Conservation (phyloP, 2,113 vertebrate genomes). For the Anser cygnoides region DNA sequence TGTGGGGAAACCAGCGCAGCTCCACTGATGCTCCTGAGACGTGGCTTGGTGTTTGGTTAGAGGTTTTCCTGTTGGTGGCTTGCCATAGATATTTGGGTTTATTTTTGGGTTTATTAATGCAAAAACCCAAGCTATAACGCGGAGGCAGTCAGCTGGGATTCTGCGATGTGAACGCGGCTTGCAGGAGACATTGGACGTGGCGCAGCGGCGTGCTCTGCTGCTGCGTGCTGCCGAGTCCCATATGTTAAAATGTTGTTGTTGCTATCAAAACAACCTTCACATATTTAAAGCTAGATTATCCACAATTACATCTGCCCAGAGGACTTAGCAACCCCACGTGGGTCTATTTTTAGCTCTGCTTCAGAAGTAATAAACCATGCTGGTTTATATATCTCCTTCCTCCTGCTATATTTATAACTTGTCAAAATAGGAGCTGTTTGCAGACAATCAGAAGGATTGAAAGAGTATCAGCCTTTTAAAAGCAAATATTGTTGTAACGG, state of each 20-base stretch:
- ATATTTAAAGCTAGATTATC: conserved; percentile 54
- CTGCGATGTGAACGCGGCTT: rapidly evolving
- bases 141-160: not conserved
- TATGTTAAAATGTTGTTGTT: conserved; percentile 14
- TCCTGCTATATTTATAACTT: not conserved
- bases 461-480: not conserved
- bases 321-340: conserved; percentile 3
- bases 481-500: not conserved
- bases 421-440: not conserved
- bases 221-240: not conserved
- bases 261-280: conserved; percentile 6
- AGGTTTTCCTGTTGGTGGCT: rapidly evolving
- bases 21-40: not conserved
- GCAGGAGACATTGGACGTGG: not conserved
- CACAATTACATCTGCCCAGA: conserved; percentile 65
- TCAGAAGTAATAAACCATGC: conserved; percentile 13
- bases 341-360: conserved; percentile 48
- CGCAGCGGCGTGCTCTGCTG: not conserved
- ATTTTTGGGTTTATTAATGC: not conserved
- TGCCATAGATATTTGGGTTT: not conserved
- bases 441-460: not conserved
- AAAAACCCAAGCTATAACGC: rapidly evolving
- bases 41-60: rapidly evolving
- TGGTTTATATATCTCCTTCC: not conserved
- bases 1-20: not conserved